Conservation (phyloP, 2,113 vertebrate genomes). For the Chaetorhynchus papuensis region DNA sequence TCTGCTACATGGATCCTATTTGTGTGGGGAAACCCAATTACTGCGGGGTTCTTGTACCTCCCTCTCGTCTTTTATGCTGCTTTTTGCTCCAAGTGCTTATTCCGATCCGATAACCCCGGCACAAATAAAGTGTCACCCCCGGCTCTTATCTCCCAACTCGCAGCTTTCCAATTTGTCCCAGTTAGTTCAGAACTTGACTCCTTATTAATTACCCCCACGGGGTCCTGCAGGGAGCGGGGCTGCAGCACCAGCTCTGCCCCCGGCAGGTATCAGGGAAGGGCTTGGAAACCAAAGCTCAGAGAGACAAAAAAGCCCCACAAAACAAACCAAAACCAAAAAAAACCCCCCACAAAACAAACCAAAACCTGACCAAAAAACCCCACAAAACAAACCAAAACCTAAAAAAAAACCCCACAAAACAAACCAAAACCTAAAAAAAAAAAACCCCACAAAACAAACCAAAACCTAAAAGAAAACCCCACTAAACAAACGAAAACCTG, state of each 20-base stretch:
- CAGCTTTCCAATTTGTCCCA: conserved; percentile 41
- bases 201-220: background rate
- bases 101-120: conserved; percentile 4
- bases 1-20: background rate
- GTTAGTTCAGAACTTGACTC: background rate
- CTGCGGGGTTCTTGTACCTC: background rate
- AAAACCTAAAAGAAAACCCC: too few relatives aligned
- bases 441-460: too few relatives aligned
- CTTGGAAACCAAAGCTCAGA: background rate
- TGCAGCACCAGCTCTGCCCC: background rate
- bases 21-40: conserved; percentile 35
- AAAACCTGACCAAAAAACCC: background rate
- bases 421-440: too few relatives aligned
- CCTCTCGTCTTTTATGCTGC: background rate
- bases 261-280: fast-evolving
- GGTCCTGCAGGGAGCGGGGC: background rate
- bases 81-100: conserved; percentile 1
- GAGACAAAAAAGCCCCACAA: background rate
- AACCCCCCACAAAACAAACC: background rate
- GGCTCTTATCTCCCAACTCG: conserved; percentile 23
- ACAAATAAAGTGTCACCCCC: background rate
- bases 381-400: background rate
- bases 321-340: background rate
- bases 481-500: too few relatives aligned
- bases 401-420: background rate